Percentiles rank a stretch among this genome's conserved stretches.
Conservation (phyloP, 2,113 vertebrate species). For the Platycercus adscitus region DNA sequence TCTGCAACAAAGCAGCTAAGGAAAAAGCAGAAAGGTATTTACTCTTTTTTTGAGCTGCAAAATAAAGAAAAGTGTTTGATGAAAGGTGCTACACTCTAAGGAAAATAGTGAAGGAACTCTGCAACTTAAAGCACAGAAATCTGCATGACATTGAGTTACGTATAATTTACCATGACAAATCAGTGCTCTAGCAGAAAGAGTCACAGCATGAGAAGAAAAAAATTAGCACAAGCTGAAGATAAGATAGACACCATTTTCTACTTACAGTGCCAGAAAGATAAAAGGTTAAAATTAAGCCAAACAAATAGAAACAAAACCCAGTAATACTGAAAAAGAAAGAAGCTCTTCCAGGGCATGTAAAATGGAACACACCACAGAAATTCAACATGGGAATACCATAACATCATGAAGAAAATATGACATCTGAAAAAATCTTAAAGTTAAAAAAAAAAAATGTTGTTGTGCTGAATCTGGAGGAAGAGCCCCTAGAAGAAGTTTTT, state of each 20-base stretch:
- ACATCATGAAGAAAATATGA: not conserved
- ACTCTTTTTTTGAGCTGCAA: not conserved
- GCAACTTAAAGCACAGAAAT: conserved; percentile 24
- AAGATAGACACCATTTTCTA: conserved; percentile 9
- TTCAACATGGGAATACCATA: not conserved
- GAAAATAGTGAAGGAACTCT: not conserved
- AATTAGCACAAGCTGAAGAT: conserved; percentile 24
- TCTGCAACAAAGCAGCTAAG: not conserved
- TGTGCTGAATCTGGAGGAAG: not conserved
- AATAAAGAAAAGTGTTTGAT: not conserved
- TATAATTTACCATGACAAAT: conserved; percentile 62
- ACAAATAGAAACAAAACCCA: not conserved
- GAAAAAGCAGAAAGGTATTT: not conserved
- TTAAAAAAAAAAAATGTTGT: not conserved
- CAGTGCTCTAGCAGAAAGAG: conserved; percentile 19
- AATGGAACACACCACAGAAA: not conserved
- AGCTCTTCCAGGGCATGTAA: not conserved
- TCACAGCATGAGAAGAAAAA: conserved; percentile 53
- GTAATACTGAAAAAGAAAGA: not conserved
- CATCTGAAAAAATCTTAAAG: not conserved
- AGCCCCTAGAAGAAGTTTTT: not conserved
- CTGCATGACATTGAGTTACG: not conserved
- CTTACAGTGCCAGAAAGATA: not conserved
- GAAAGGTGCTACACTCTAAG: not conserved
- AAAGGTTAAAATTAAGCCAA: not conserved